Base-by-base conservation (phyloP, 2,888 invertebrate species). In the Limulus polyphemus region DNA sequence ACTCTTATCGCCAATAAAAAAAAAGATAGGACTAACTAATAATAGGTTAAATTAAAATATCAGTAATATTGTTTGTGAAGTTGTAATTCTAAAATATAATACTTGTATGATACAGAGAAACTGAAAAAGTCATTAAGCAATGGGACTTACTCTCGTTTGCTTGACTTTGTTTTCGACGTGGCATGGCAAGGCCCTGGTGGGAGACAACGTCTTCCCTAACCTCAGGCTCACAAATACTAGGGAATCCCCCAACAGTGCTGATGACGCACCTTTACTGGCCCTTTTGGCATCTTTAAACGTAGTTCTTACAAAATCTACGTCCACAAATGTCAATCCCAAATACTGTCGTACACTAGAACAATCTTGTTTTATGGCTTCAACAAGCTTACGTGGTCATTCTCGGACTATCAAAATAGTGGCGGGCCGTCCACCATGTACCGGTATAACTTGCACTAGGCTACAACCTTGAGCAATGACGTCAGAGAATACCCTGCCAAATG, bases 381-480 rank as follows among this genome's bases (percentile, higher is more conserved):
- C 13, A 50, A 14, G 17, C 14, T 12, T 16, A 52, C 17, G 14
- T 14, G 17, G 14, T 52, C 52, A 16, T 10, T 13, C 52, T 52
- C 12, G 52, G 52, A 14, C 17, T 14, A 52, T 52, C 52, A 17
- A 52, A 52, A 10, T 52, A 17, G 47, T 57, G 59, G n/a, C 52
- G 47, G 54, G 49, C 55, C 59, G 47, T 47, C 49, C 56, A 17
- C 59, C 59, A 49, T 56, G 50, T 50, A 55, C 55, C 61, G 61
- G 64, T 64, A 61, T 64, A 64, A 61, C 59, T 55, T 59, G 61
- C 57, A 62, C 60, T 60, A 60, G 59, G 59, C 32, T 64, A 64
- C 64, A 64, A 64, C 64, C 64, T 64, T 64, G 64, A 64, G 64
- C 64, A 55, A 46, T 61, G 64, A 64, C 64, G 64, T 64, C 64